Evolutionary conservation across 2,113 vertebrate genomes (phyloP), one percentile per base, ranked within the genome.

Genomic region (Galemys pyrenaicus): DNA sequence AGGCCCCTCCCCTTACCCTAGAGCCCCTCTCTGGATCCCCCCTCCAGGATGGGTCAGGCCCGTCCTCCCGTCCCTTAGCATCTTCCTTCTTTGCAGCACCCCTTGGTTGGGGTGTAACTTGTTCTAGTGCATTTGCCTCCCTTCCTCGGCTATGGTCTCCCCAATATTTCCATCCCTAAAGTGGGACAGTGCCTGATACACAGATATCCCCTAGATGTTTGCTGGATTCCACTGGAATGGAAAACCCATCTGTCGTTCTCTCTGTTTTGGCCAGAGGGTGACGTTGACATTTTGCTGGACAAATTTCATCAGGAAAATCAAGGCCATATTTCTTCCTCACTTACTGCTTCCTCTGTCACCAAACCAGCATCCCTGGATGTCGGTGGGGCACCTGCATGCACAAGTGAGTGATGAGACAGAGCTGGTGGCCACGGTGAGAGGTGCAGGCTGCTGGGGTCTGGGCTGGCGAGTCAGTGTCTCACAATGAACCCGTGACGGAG

Each of bases 231-330:
- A 41, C 58, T 9, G 9, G 30, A 49, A 49, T 20, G 13, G 60
- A 68, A 79, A 91, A 79, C 77, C 68, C 75, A 68, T 41, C 77
- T 70, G 16, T 24, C 78, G 16, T 95, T 87, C 67, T 87, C 41
- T 94, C 83, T 95, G 30, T 96, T 91, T 97, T 85, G 96, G 35
- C 86, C 96, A 99, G 99, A 99, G 68, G 99, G 99, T 56, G 99
- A 99, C 95, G 98, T 99, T 94, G 99, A 99, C 94, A 94, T 98
- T 96, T 97, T 99, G 95, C 98, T 99, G 97, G 99, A 99, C 91
- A 98, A 98, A 95, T 98, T 98, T 96, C 98, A 98, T 87, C 97
- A 98, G 91, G 99, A 99, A 96, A 98, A 97, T 79, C 98, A 97
- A 97, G 98, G 96, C 8, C 98, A 98, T 28, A 94, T 97, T 22